phyloP scores from a whole-genome alignment of 2,113 vertebrate genomes.

The Numida meleagris region DNA sequence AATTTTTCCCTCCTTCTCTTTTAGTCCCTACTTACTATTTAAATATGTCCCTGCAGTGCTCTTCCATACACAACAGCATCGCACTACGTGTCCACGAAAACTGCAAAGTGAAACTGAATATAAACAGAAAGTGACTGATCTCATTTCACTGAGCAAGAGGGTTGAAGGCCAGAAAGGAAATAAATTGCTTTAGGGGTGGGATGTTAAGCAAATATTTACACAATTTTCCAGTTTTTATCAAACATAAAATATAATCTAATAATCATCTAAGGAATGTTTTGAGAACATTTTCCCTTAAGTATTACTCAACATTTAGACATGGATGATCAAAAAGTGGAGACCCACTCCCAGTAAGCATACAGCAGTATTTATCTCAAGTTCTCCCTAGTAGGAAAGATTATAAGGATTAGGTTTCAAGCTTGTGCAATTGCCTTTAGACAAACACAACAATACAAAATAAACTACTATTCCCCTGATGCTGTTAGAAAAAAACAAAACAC shows the following conservation, averaged over 20 bases:
- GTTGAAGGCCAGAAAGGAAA: slow-evolving; percentile 66
- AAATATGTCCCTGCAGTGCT: not conserved
- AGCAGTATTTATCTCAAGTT: slow-evolving; percentile 52
- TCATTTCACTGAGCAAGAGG: slow-evolving; percentile 51
- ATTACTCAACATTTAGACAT: slow-evolving; percentile 68
- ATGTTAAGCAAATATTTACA: slow-evolving; percentile 73
- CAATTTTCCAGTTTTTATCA: slow-evolving; percentile 68
- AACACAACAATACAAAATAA: slow-evolving; percentile 61
- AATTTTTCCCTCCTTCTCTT: not conserved
- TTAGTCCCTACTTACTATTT: not conserved
- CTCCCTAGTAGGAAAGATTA: slow-evolving; percentile 44
- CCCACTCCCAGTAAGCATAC: slow-evolving; percentile 59
- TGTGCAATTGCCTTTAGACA: slow-evolving; percentile 59
- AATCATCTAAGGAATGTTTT: slow-evolving; percentile 73
- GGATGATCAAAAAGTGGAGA: slow-evolving; percentile 61
- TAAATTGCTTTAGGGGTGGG: slow-evolving; percentile 58
- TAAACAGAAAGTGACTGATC: slow-evolving; percentile 61
- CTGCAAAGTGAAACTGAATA: slow-evolving; percentile 53
- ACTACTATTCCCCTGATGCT: slow-evolving; percentile 39
- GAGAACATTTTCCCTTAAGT: slow-evolving; percentile 66
- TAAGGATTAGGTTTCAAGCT: slow-evolving; percentile 56
- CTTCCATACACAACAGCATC: not conserved
- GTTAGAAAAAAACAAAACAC: not conserved
- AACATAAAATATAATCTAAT: slow-evolving; percentile 74
- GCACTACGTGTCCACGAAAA: not conserved